A percentile compares a stretch with the other conserved stretches of the same genome.
Conservation (phyloP, 2,888 invertebrate genomes). For the Parnassius apollo region DNA sequence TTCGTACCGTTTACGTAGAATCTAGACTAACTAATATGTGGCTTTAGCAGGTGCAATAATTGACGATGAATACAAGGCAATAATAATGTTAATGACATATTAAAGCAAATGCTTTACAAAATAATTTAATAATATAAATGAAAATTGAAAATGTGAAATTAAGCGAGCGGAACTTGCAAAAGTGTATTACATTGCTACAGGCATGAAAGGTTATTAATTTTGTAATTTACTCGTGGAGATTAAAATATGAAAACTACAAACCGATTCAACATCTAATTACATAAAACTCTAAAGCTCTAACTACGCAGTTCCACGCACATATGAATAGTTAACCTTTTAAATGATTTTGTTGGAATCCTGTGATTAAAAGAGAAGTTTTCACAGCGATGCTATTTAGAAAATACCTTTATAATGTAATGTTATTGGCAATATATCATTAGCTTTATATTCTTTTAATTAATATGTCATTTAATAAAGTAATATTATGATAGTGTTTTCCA, state of each 20-base stretch:
- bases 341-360: conserved; percentile 2
- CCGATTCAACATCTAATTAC: conserved; percentile 69
- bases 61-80: no score
- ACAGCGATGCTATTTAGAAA: no score
- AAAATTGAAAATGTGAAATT: conserved; percentile 8
- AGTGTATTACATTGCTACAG: conserved; percentile 22
- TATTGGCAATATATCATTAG: no score
- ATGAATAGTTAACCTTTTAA: conserved; percentile 53
- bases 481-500: no score
- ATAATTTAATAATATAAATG: neutral
- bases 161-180: neutral
- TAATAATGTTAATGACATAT: no score
- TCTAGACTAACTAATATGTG: no score
- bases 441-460: no score
- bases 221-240: conserved; percentile 44
- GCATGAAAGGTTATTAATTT: conserved; percentile 43
- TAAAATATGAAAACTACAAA: conserved; percentile 52
- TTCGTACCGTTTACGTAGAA: no score
- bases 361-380: neutral
- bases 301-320: conserved; percentile 37
- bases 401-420: no score
- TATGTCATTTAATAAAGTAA: no score
- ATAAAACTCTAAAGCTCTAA: conserved; percentile 64
- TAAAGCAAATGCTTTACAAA: neutral
- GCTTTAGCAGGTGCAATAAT: no score